These are phyloP conservation scores for Poecile montanus DNA, from an alignment of 2,797 vertebrate genomes.

Conservation along the genomic window DNA sequence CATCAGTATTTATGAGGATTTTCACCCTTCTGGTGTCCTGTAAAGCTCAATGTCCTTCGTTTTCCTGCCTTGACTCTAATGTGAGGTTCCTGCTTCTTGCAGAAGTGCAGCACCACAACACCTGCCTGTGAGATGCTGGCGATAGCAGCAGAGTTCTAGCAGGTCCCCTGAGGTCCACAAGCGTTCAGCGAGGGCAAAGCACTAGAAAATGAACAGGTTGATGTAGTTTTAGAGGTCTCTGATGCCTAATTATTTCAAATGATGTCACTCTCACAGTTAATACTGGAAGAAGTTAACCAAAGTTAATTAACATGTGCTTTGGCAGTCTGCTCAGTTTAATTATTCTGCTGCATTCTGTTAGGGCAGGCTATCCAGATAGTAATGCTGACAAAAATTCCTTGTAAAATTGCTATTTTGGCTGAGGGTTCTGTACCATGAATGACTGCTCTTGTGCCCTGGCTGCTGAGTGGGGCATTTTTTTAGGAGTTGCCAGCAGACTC, in stretches of 20 bases:
- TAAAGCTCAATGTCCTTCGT: not conserved
- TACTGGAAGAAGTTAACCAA: slow-evolving; percentile 12
- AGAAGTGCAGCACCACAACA: not conserved
- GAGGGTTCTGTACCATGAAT: not conserved
- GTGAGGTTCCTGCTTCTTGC: not conserved
- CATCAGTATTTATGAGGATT: not conserved
- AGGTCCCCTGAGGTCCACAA: not conserved
- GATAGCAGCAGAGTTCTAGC: not conserved
- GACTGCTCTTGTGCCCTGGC: not conserved
- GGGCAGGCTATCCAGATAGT: not conserved
- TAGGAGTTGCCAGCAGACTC: not conserved
- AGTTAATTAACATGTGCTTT: slow-evolving; percentile 46
- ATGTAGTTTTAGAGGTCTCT: slow-evolving; percentile 37
- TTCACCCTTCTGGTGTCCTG: not conserved
- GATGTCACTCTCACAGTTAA: not conserved
- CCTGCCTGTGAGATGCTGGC: not conserved
- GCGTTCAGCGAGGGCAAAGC: not conserved
- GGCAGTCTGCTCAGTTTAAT: slow-evolving; percentile 31
- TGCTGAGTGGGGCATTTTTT: not conserved
- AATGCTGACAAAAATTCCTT: slow-evolving; percentile 2
- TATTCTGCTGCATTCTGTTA: slow-evolving; percentile 32
- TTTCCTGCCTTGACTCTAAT: not conserved
- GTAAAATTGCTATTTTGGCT: not conserved
- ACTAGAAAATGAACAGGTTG: not conserved
- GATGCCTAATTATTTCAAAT: slow-evolving; percentile 21